These are phyloP conservation scores for Camponotus pennsylvanicus DNA, from an alignment of 1,140 invertebrate genomes.

Conservation along the genomic window DNA sequence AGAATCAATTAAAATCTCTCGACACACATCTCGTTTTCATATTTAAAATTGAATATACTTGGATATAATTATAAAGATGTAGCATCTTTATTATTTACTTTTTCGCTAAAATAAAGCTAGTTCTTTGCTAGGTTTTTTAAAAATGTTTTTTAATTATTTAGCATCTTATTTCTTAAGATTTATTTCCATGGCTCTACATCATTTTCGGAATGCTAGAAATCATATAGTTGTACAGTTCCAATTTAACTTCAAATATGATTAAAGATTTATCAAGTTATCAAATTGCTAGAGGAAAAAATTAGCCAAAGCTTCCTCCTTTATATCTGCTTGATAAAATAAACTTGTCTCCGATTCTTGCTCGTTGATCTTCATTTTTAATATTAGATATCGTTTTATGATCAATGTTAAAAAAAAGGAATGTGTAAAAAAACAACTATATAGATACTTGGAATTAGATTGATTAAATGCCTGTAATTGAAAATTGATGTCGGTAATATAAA, in stretches of 20 bases:
- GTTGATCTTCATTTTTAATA: conserved; percentile 22
- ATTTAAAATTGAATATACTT: neutral
- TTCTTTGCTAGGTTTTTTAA: neutral
- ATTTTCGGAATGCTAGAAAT: neutral
- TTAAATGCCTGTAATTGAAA: neutral
- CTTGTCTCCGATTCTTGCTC: neutral
- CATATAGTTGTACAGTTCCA: neutral
- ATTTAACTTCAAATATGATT: neutral
- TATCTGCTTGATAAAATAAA: conserved; percentile 1
- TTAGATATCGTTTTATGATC: conserved; percentile 2
- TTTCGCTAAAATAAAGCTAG: neutral
- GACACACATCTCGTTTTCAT: neutral
- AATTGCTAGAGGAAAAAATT: neutral
- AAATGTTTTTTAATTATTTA: neutral
- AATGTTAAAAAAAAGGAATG: neutral
- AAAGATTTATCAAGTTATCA: conserved; percentile 10
- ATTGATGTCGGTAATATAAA: neutral
- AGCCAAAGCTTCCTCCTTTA: conserved; percentile 17
- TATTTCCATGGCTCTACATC: neutral
- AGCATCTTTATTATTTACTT: neutral
- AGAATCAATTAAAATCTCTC: neutral
- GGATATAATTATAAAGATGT: neutral
- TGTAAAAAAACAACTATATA: neutral
- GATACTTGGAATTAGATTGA: conserved; percentile 8
- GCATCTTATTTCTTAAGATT: neutral